These are phyloP conservation scores for Coturnix japonica DNA, from an alignment of 2,113 vertebrate species.

Conservation along the genomic window DNA sequence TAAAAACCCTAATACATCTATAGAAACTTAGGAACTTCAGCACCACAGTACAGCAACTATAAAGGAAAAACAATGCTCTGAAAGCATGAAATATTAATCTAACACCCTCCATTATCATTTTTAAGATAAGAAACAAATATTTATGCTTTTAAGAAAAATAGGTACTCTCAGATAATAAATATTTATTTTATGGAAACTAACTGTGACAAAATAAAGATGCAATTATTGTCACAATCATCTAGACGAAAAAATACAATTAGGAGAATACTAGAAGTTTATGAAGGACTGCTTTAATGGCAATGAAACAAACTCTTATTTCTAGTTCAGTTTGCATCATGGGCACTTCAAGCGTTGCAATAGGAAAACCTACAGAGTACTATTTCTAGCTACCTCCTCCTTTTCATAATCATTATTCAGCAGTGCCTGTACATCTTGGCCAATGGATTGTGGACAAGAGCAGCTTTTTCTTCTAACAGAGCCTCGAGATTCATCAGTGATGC, in stretches of 20 bases:
- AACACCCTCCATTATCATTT: not conserved
- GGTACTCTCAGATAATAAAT: not conserved
- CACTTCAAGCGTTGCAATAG: slow-evolving; percentile 66
- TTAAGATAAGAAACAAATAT: not conserved
- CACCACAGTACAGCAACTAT: not conserved
- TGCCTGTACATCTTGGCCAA: slow-evolving; percentile 76
- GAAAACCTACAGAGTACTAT: not conserved
- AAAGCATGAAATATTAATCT: not conserved
- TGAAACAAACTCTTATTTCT: not conserved
- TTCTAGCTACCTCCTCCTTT: slow-evolving; percentile 86
- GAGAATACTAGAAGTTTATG: not conserved
- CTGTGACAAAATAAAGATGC: not conserved
- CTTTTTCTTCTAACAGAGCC: slow-evolving; percentile 89
- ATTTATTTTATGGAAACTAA: not conserved
- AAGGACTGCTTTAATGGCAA: not conserved
- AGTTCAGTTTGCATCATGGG: not conserved
- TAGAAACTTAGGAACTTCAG: rapidly evolving
- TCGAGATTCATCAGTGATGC: slow-evolving; percentile 89
- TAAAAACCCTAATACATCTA: not conserved
- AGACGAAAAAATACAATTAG: not conserved
- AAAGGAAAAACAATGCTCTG: not conserved
- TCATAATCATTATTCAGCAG: slow-evolving; percentile 76
- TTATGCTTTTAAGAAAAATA: not conserved
- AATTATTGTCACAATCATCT: not conserved
- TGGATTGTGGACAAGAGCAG: slow-evolving; percentile 65